Evolutionary conservation across 2,797 vertebrate species (phyloP), one percentile per base, ranked within the genome.

Genomic region (Myripristis murdjan): DNA sequence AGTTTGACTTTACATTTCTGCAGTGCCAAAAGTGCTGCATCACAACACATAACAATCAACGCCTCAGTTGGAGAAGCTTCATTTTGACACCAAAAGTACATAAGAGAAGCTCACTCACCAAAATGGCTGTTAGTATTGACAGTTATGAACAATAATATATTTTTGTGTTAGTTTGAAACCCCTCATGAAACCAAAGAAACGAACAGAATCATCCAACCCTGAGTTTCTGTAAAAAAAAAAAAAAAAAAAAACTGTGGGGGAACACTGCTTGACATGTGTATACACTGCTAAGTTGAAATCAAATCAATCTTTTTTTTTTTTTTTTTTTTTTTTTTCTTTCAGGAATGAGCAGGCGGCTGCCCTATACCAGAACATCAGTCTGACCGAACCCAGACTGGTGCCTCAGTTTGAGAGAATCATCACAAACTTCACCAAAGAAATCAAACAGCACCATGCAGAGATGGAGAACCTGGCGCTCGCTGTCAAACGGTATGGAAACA

Each of bases 401-500:
- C 94, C 95, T 72, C 95, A 97, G 0, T 97, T 95, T 0, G 98
- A 99, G 87, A 95, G 95, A 70, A 95, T 99, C 79, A 91, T 99
- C 84, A 83, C 93, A 33, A 97, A 94, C 92, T 98, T 99, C 89
- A 94, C 95, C 70, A 95, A 90, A 55, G 97, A 99, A 91, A 96
- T 99, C 92, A 96, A 91, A 86, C 95, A 97, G 79, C 96, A 98
- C 84, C 97, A 94, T 87, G 90, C 93, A 4, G 98, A 99, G 84
- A 97, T 98, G 96, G 98, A 99, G 85, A 96, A 95, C 86, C 90
- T 99, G 86, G 97, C 97, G 0, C 90, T 97, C 0, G 95, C 97
- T 0, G 96, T 97, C 44, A 99, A 97, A 93, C 96, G 98, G 98
- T 98, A 93, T n/a, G 7, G 56, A 6, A 66, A 31, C 11, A n/a